Conservation (phyloP, 1,140 invertebrate genomes). For the Aphelinus certus region DNA sequence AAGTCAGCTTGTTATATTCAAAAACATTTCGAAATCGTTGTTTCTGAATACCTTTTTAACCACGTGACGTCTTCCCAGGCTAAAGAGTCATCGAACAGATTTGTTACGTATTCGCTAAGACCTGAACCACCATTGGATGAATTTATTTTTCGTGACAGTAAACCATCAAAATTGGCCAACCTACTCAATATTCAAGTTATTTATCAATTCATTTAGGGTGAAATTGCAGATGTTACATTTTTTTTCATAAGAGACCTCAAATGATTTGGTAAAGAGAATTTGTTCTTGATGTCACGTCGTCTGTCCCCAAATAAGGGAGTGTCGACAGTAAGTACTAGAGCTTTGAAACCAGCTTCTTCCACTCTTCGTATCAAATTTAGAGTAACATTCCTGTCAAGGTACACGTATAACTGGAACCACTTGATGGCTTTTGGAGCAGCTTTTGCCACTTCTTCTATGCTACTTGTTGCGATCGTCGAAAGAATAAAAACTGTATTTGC, state of each 20-base stretch:
- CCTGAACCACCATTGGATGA: slow-evolving; percentile 50
- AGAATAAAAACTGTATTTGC: slow-evolving; percentile 82
- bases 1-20: slow-evolving; percentile 9
- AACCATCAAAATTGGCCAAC: slow-evolving; percentile 77
- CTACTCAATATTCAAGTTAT: slow-evolving; percentile 51
- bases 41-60: slow-evolving; percentile 74
- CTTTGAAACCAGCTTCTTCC: slow-evolving; percentile 86
- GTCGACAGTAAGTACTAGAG: slow-evolving; percentile 90
- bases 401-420: slow-evolving; percentile 94
- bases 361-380: slow-evolving; percentile 79
- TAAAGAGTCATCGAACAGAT: slow-evolving; percentile 80
- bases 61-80: slow-evolving; percentile 87
- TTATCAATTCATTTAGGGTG: too few relatives aligned
- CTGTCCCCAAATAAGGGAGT: slow-evolving; percentile 78
- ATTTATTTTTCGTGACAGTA: slow-evolving; percentile 69
- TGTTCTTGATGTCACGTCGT: slow-evolving; percentile 82
- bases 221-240: not conserved
- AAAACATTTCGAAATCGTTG: not conserved
- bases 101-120: slow-evolving; percentile 73
- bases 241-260: slow-evolving; percentile 68
- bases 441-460: slow-evolving; percentile 86
- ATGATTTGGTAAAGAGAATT: slow-evolving; percentile 84
- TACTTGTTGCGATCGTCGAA: slow-evolving; percentile 87
- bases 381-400: slow-evolving; percentile 82
- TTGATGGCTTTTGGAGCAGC: slow-evolving; percentile 79